These are phyloP conservation scores for Chlamydotis undulata DNA, from an alignment of 2,113 vertebrate species.

Conservation along the genomic window DNA sequence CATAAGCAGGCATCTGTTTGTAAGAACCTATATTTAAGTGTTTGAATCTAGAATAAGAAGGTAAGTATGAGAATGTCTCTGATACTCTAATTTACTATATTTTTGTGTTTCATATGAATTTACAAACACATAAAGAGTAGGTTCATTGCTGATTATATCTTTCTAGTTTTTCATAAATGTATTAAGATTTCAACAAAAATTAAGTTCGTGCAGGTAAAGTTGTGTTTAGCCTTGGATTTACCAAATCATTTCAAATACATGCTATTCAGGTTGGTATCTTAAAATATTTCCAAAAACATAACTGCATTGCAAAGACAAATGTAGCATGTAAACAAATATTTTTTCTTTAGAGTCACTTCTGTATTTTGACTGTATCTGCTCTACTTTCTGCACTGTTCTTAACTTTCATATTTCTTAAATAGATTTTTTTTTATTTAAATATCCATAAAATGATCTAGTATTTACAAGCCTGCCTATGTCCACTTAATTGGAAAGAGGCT, in stretches of 20 bases:
- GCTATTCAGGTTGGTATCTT: neutral
- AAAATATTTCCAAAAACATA: neutral
- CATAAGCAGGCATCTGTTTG: neutral
- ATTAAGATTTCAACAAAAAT: neutral
- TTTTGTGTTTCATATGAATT: neutral
- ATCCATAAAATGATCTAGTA: neutral
- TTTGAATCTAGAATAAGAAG: neutral
- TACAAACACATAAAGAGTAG: neutral
- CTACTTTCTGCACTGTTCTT: neutral
- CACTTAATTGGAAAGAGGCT: neutral
- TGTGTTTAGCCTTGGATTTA: neutral
- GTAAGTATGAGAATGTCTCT: neutral
- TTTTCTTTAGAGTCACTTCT: neutral
- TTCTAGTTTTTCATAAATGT: neutral
- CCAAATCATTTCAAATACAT: neutral
- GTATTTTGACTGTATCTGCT: neutral
- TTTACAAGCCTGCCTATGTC: neutral
- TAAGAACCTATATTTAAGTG: neutral
- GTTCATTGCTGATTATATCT: neutral
- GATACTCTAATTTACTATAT: neutral
- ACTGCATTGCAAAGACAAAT: neutral
- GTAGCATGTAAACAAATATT: neutral
- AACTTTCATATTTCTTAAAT: neutral
- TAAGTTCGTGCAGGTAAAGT: neutral
- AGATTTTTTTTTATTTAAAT: neutral